Evolutionary conservation across 2,888 invertebrate genomes (phyloP).

Genomic region (Ectropis crepuscularia): DNA sequence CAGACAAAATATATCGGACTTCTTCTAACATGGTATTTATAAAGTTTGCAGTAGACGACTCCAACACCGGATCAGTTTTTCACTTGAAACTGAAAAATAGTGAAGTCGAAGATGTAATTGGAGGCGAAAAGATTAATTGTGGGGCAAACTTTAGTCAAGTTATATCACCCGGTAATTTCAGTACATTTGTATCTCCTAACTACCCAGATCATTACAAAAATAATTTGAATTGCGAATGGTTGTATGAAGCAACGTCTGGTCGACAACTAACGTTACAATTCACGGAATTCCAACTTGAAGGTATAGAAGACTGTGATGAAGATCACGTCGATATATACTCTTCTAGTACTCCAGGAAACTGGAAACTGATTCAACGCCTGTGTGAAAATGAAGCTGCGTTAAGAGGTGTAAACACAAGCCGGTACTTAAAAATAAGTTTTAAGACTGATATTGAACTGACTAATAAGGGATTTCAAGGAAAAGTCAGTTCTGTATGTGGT

Average conservation of each 20-base stretch:
- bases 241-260: constrained; percentile 85
- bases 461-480: constrained; percentile 88
- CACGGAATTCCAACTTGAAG: constrained; percentile 85
- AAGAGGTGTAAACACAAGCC: constrained; percentile 63
- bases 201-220: constrained; percentile 88
- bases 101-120: constrained; percentile 30
- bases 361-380: constrained; percentile 80
- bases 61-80: constrained; percentile 74
- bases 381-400: constrained; percentile 79
- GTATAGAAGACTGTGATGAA: constrained; percentile 77
- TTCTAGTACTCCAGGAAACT: constrained; percentile 78
- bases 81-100: constrained; percentile 62
- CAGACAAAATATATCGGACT: constrained; percentile 66
- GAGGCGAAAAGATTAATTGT: constrained; percentile 58
- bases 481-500: constrained; percentile 88
- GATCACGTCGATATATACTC: constrained; percentile 87
- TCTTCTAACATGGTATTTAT: constrained; percentile 88
- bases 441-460: constrained; percentile 85
- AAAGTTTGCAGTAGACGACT: constrained; percentile 70
- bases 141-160: constrained; percentile 64
- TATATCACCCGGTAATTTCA: constrained; percentile 47
- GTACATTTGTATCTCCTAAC: constrained; percentile 88
- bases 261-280: constrained; percentile 86
- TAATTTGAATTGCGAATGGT: constrained; percentile 90
- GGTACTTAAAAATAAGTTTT: constrained; percentile 88